Evolutionary conservation across 2,888 invertebrate species (phyloP).

Genomic region (Corbicula japonica): DNA sequence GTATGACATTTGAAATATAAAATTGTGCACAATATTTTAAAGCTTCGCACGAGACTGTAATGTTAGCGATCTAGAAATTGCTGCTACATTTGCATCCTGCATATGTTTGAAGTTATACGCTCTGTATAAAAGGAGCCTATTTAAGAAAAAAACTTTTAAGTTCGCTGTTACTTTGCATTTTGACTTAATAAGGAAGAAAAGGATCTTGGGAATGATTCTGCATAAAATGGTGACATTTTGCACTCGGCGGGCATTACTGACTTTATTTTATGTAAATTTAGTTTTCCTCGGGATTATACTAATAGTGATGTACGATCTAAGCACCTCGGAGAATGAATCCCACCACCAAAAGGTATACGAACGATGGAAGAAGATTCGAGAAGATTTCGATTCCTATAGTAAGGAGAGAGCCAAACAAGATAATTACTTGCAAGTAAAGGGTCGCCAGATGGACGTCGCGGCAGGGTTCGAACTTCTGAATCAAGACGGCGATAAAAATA

Average conservation of each 20-base stretch:
- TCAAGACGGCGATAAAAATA: not conserved
- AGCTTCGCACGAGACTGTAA: not conserved
- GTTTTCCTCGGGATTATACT: constrained; percentile 21
- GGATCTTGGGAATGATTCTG: constrained; percentile 10
- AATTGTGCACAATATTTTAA: not conserved
- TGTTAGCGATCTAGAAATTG: not conserved
- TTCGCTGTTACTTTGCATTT: too few relatives aligned
- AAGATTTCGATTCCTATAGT: constrained; percentile 43
- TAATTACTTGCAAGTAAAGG: constrained; percentile 1
- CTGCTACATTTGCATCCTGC: not conserved
- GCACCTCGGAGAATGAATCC: not conserved
- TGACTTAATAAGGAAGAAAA: too few relatives aligned
- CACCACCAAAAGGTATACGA: constrained; percentile 42
- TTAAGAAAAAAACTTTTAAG: not conserved
- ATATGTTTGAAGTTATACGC: not conserved
- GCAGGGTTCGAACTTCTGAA: constrained; percentile 45
- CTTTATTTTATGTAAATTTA: constrained; percentile 19
- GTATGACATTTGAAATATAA: too few relatives aligned
- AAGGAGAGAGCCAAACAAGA: constrained; percentile 15
- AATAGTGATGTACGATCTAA: constrained; percentile 18
- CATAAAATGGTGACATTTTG: constrained; percentile 2
- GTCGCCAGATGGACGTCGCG: constrained; percentile 52
- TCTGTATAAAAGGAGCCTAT: not conserved
- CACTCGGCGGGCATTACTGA: constrained; percentile 1
- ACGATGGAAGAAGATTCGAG: constrained; percentile 53